Conservation (phyloP, 2,113 vertebrate genomes). For the Elanus axillaris region DNA sequence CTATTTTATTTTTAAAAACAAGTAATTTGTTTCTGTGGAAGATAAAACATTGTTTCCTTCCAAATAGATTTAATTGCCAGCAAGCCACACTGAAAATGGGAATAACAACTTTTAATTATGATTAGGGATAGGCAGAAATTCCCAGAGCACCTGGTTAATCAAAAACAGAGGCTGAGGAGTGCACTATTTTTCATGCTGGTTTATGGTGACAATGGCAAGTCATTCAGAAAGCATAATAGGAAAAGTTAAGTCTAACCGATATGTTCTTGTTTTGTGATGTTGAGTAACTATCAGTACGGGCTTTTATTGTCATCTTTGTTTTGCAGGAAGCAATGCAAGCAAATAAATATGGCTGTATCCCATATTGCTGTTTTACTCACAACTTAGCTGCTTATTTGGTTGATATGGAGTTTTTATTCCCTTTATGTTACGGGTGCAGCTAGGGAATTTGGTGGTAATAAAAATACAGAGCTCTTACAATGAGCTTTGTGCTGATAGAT, state of each 20-base stretch:
- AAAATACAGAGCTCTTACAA: not conserved
- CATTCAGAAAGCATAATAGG: not conserved
- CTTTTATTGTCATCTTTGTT: not conserved
- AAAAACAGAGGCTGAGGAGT: not conserved
- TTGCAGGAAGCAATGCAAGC: not conserved
- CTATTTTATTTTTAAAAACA: not conserved
- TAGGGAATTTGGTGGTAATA: not conserved
- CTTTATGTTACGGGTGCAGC: not conserved
- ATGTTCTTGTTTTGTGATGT: not conserved
- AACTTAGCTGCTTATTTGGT: not conserved
- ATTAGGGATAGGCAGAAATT: constrained; percentile 22
- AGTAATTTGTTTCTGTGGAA: not conserved
- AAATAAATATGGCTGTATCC: not conserved
- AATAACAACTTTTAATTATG: constrained; percentile 25
- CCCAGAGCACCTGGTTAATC: constrained; percentile 15
- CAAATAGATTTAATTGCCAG: not conserved
- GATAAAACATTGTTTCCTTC: not conserved
- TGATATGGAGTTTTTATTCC: not conserved
- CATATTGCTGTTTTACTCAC: not conserved
- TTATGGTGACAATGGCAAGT: not conserved
- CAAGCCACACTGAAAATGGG: not conserved
- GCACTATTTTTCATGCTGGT: not conserved
- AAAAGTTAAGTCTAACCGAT: not conserved
- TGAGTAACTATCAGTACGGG: not conserved
- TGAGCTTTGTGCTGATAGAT: not conserved